A percentile compares a stretch with the other conserved stretches of the same genome.
phyloP scores from a whole-genome alignment of 2,113 vertebrate genomes.

The Ammospiza nelsoni region DNA sequence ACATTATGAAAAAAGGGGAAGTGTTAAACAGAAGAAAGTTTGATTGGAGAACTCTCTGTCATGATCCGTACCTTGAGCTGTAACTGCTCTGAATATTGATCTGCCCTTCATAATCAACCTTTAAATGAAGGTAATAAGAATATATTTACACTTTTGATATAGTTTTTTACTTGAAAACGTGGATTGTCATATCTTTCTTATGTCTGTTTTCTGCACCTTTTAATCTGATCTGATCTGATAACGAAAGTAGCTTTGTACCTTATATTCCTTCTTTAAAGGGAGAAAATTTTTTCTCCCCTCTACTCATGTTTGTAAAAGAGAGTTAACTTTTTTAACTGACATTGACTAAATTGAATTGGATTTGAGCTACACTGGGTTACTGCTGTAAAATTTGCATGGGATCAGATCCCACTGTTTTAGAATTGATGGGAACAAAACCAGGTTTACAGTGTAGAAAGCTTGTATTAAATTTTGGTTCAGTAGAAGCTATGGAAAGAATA shows the following conservation, averaged over 20 bases:
- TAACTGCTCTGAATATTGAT: neutral
- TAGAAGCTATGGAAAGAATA: slow-evolving; percentile 74
- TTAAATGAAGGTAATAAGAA: neutral
- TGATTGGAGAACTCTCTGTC: neutral
- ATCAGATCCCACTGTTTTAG: neutral
- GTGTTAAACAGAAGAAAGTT: neutral
- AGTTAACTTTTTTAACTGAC: neutral
- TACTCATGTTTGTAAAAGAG: neutral
- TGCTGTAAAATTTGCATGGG: neutral
- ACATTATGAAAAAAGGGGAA: neutral
- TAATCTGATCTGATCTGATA: neutral
- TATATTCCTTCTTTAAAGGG: neutral
- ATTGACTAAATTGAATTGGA: neutral
- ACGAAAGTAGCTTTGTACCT: neutral
- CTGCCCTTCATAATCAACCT: neutral
- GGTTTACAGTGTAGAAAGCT: neutral
- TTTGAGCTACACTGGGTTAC: neutral
- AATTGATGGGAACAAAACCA: neutral
- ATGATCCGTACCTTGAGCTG: neutral
- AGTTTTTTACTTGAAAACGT: neutral
- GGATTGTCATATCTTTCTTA: neutral
- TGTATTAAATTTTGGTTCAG: slow-evolving; percentile 61
- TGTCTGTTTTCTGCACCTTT: neutral
- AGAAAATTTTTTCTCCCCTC: neutral
- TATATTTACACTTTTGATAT: neutral